Evolutionary conservation across 2,888 invertebrate species (phyloP), one percentile per base, ranked within the genome.

Genomic region (Nyleta sp.): DNA sequence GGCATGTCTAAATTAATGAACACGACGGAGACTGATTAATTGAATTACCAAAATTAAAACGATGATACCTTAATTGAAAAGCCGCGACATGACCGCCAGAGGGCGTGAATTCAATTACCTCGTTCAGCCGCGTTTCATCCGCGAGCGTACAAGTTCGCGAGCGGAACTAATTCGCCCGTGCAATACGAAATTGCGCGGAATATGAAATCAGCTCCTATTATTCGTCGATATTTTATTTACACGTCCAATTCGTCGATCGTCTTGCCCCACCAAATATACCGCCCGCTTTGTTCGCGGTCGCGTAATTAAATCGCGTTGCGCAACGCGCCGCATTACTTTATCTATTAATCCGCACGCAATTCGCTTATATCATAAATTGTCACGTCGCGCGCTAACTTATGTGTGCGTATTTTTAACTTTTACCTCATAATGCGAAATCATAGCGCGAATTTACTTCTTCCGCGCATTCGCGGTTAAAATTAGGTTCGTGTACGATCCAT

Each of bases 291-390:
- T 28, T 11, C n/a, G 8, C 28, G 22, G 40, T 11, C n/a, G 8
- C 28, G 22, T 50, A 60, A 60, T 60, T 44, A 52, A 70, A 60
- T 70, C 60, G 15, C 24, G 42, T 60, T 33, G 52, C 8, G 70
- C 50, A 70, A 70, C 24, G 59, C 7, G 2, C 42, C 44, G 28
- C 50, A 60, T 38, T 52, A 52, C 38, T 42, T 52, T 60, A 50
- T 42, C 52, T 52, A 52, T 70, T 70, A 60, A 70, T 70, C 24
- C 57, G 7, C 48, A 50, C 52, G 59, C 50, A 59, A 60, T 59
- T 60, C 52, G 33, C 44, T 13, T 31, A 42, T 52, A 60, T 50
- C 44, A 70, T 70, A 70, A 70, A 52, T 70, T 52, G 22, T 70
- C 52, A 70, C 40, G 35, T 38, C 52, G 44, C 11, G 22, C n/a